These are phyloP conservation scores for Tetrao urogallus DNA, from an alignment of 2,113 vertebrate genomes.

Conservation along the genomic window DNA sequence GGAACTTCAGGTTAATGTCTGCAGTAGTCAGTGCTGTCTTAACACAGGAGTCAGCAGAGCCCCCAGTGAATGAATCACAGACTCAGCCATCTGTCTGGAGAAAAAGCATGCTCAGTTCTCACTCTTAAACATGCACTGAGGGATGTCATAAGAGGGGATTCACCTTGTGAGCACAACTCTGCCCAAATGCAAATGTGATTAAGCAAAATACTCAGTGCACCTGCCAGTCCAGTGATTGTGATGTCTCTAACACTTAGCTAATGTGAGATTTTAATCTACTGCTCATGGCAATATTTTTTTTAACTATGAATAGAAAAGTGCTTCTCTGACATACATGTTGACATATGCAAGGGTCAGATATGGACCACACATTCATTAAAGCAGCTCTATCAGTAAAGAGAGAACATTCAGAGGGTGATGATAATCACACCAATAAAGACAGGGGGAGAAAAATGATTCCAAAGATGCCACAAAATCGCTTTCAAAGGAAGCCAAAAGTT, in stretches of 20 bases:
- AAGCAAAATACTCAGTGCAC: conserved; percentile 29
- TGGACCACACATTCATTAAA: background rate
- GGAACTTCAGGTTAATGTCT: background rate
- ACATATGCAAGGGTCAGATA: background rate
- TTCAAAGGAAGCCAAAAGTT: background rate
- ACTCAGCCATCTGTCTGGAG: background rate
- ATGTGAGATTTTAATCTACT: background rate
- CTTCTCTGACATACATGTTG: background rate
- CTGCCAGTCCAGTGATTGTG: background rate
- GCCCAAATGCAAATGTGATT: conserved; percentile 52
- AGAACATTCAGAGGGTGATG: background rate
- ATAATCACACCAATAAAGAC: background rate
- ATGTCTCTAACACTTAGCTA: background rate
- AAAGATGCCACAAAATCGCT: background rate
- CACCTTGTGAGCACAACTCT: conserved; percentile 1
- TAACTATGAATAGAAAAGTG: background rate
- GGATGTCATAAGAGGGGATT: conserved; percentile 39
- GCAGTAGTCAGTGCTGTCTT: background rate
- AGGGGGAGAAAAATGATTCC: background rate
- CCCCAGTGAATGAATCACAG: background rate
- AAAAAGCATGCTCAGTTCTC: background rate
- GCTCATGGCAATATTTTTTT: background rate
- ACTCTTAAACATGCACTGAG: background rate
- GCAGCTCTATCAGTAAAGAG: background rate
- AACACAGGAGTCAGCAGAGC: background rate